Evolutionary conservation across 1,140 invertebrate species (phyloP).

Genomic region (Pemphigus obesinymphae): DNA sequence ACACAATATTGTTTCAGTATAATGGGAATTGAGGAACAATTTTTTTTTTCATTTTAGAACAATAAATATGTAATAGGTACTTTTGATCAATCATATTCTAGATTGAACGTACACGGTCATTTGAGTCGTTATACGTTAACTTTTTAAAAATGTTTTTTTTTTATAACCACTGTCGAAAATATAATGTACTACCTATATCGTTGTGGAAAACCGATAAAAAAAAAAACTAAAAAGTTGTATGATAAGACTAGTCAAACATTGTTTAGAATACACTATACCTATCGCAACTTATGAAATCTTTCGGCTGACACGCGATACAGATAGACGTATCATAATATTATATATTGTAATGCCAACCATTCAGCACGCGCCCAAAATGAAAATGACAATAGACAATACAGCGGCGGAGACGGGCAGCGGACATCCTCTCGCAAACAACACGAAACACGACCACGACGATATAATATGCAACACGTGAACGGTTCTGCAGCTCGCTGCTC

Average conservation of each 20-base stretch:
- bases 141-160: background rate
- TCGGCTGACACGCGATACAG: background rate
- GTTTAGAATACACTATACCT: background rate
- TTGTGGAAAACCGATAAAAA: background rate
- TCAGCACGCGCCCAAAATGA: background rate
- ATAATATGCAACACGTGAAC: no score
- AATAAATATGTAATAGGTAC: background rate
- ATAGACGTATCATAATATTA: background rate
- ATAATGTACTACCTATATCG: background rate
- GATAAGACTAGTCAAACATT: background rate
- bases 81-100: background rate
- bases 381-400: slow-evolving; percentile 4
- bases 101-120: background rate
- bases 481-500: no score
- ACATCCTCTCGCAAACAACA: background rate
- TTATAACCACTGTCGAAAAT: background rate
- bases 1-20: no score
- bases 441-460: background rate
- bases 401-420: background rate
- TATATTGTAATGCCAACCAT: background rate
- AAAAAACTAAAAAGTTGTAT: background rate
- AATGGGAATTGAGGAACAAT: no score
- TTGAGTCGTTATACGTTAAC: background rate
- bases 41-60: background rate
- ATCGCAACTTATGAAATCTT: background rate